Evolutionary conservation across 1,140 invertebrate genomes (phyloP), one percentile per base, ranked within the genome.

Genomic region (Microplitis mediator): DNA sequence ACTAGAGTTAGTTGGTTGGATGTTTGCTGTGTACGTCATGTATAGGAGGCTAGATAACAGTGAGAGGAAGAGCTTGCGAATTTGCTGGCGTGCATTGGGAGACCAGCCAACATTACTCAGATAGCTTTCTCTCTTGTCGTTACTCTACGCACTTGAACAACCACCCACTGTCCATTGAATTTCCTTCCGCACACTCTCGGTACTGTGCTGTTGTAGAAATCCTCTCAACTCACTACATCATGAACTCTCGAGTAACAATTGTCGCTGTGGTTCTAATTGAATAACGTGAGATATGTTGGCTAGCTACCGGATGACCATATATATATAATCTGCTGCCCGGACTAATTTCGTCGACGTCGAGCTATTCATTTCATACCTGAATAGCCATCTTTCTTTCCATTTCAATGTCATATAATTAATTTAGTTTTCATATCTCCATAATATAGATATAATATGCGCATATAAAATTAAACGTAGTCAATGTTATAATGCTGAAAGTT

Each of bases 211-310:
- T 31, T 14, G 54, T 65, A 66, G 62, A 74, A 70, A 74, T 74
- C 73, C 73, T 74, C 67, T 74, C 16, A 45, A 45, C 39, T 45
- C 39, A 45, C 39, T 45, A 45, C 39, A 45, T 64, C 68, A 61
- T 54, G 13, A 31, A 67, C 52, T 67, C 56, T 60, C 11, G 61
- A 45, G 39, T 45, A 45, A 58, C 64, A 52, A 71, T 65, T 72
- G 71, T 70, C 63, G 45, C 69, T 54, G 61, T 51, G 16, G 50
- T 69, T 74, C 69, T 74, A 74, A 74, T 74, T 74, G 63, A 74
- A 74, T 74, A 71, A 74, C 69, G 73, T 74, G 73, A 71, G 73
- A 74, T 71, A 74, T 67, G 73, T 67, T 67, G 63, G 64, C 14
- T 39, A 14, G 52, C 61, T 32, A 32, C 35, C 68, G 69, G 62